Percentiles rank a stretch among this genome's conserved stretches.
These are phyloP conservation scores for Eristalis arbustorum DNA, from an alignment of 2,888 invertebrate species.

Conservation along the genomic window DNA sequence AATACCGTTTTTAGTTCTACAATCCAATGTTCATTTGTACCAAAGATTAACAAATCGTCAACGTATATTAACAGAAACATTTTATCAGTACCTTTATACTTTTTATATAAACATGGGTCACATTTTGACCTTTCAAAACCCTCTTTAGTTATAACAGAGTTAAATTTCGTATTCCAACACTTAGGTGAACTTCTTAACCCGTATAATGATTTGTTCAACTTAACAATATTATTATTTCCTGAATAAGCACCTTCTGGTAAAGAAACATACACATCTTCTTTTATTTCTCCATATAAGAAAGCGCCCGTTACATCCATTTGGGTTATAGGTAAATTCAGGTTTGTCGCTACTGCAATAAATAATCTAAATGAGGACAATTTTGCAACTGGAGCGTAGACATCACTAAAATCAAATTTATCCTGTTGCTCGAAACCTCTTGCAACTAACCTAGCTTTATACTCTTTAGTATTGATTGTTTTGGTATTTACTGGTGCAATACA, in stretches of 20 bases:
- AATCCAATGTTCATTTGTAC: background rate
- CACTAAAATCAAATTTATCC: background rate
- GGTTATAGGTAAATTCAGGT: background rate
- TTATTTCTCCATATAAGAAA: background rate
- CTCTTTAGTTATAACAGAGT: background rate
- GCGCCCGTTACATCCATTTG: background rate
- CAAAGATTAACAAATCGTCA: constrained; percentile 15
- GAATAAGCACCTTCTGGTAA: background rate
- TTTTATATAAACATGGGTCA: constrained; percentile 1
- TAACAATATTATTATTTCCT: background rate
- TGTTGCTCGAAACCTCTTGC: background rate
- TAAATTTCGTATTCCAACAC: background rate
- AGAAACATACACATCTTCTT: background rate
- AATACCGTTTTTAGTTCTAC: background rate
- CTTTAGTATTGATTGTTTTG: constrained; percentile 3
- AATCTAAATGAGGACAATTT: background rate
- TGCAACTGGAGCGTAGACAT: background rate
- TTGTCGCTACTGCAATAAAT: background rate
- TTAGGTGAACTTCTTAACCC: background rate
- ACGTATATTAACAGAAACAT: constrained; percentile 15
- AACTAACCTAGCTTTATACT: constrained; percentile 4
- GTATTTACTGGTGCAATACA: background rate
- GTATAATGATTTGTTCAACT: background rate
- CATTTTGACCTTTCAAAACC: constrained; percentile 1
- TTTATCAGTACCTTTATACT: background rate